Conservation (phyloP, 1,140 invertebrate genomes). For the Steinernema feltiae region DNA sequence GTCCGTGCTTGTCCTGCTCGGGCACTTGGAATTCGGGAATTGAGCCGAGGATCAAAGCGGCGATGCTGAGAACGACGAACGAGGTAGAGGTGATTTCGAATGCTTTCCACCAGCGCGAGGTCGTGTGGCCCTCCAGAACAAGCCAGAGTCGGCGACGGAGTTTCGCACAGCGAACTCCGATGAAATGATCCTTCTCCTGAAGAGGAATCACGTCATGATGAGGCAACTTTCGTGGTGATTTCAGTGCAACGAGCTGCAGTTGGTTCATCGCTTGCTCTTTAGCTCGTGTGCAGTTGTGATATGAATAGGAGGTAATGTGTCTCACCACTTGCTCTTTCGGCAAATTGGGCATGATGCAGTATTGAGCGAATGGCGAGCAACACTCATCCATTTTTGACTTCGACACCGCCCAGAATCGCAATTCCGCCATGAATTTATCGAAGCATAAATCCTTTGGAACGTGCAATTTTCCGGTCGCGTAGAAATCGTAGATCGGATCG, state of each 20-base stretch:
- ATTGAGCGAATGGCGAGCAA: conserved; percentile 56
- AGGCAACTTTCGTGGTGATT: too few relatives aligned
- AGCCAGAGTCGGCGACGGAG: conserved; percentile 51
- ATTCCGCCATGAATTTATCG: conserved; percentile 56
- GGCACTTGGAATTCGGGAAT: conserved; percentile 57
- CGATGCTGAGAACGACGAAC: conserved; percentile 54
- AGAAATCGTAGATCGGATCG: conserved; percentile 58
- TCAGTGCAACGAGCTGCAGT: too few relatives aligned
- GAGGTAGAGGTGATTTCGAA: conserved; percentile 57
- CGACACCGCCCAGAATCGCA: conserved; percentile 55
- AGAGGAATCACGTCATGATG: not conserved
- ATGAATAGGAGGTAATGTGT: too few relatives aligned
- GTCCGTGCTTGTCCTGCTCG: conserved; percentile 35
- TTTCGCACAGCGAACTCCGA: conserved; percentile 54
- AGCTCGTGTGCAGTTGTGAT: too few relatives aligned
- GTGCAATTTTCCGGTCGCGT: conserved; percentile 56
- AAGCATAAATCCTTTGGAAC: conserved; percentile 57
- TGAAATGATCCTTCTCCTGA: conserved; percentile 57
- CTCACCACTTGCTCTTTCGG: conserved; percentile 9
- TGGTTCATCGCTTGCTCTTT: too few relatives aligned
- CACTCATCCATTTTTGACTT: conserved; percentile 57
- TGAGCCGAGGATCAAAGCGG: conserved; percentile 53
- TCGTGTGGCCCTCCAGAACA: conserved; percentile 53
- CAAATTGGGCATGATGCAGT: conserved; percentile 32
- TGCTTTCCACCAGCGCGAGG: conserved; percentile 55